Percentiles rank a stretch among this genome's conserved stretches.
phyloP scores from a whole-genome alignment of 2,797 vertebrate genomes.

The Eulemur coronatus region DNA sequence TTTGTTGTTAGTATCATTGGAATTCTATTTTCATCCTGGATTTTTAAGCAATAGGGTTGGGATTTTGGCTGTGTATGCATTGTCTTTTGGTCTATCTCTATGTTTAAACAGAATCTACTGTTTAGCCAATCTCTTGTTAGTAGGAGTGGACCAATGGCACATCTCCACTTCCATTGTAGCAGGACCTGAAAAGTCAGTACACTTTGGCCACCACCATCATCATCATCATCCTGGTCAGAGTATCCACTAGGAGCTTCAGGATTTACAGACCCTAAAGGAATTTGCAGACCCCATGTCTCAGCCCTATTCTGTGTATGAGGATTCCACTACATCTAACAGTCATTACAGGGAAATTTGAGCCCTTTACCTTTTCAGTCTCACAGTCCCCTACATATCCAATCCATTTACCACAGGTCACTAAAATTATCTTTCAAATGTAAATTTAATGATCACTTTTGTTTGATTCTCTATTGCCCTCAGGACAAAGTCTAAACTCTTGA shows the following conservation, averaged over 20 bases:
- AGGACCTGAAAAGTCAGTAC: constrained; percentile 6
- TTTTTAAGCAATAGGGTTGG: constrained; percentile 11
- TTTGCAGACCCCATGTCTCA: background rate
- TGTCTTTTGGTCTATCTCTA: background rate
- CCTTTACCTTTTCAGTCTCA: background rate
- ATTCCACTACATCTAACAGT: background rate
- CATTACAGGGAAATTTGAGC: background rate
- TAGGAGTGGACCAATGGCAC: background rate
- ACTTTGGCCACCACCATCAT: background rate
- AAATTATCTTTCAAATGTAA: constrained; percentile 30
- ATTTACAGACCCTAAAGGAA: background rate
- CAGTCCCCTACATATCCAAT: background rate
- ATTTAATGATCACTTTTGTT: constrained; percentile 13
- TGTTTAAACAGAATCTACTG: background rate
- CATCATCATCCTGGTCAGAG: background rate
- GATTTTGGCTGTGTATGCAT: background rate
- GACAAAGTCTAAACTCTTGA: background rate
- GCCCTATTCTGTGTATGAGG: background rate
- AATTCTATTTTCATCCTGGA: background rate
- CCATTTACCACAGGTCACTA: background rate
- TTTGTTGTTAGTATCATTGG: background rate
- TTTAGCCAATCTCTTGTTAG: background rate
- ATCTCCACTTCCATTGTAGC: background rate
- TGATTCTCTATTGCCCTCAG: background rate
- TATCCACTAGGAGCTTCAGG: background rate